These are phyloP conservation scores for Calephelis perditalis DNA, from an alignment of 2,888 invertebrate genomes.

Conservation along the genomic window DNA sequence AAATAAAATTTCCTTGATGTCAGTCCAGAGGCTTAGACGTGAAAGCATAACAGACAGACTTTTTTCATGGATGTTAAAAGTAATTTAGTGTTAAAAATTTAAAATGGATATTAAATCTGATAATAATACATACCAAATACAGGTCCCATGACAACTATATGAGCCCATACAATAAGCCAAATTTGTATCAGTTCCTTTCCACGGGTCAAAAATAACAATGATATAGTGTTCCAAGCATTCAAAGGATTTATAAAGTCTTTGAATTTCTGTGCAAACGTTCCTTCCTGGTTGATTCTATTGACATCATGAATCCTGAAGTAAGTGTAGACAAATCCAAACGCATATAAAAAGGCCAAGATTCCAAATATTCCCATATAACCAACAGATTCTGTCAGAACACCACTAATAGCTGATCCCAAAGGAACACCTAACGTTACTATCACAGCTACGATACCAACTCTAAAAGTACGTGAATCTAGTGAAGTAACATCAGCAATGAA, in stretches of 20 bases:
- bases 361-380: conserved; percentile 69
- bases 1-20: too few species aligned
- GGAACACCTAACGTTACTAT: conserved; percentile 71
- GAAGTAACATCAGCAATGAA: conserved; percentile 80
- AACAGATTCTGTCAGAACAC: conserved; percentile 60
- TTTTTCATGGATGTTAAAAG: too few species aligned
- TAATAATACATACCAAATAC: conserved; percentile 50
- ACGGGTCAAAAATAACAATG: conserved; percentile 48
- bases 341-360: conserved; percentile 47
- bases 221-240: conserved; percentile 61
- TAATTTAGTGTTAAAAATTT: too few species aligned
- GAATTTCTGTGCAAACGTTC: conserved; percentile 42
- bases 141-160: conserved; percentile 64
- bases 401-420: conserved; percentile 71
- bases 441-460: conserved; percentile 78
- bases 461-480: conserved; percentile 77
- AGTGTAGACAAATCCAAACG: conserved; percentile 54
- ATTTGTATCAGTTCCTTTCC: conserved; percentile 46
- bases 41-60: too few species aligned
- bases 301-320: conserved; percentile 56
- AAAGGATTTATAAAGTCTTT: conserved; percentile 52
- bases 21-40: too few species aligned
- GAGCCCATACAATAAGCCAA: conserved; percentile 55
- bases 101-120: too few species aligned
- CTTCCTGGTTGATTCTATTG: conserved; percentile 42